Evolutionary conservation across 2,113 vertebrate genomes (phyloP), one percentile per base, ranked within the genome.

Genomic region (Danionella cerebrum): DNA sequence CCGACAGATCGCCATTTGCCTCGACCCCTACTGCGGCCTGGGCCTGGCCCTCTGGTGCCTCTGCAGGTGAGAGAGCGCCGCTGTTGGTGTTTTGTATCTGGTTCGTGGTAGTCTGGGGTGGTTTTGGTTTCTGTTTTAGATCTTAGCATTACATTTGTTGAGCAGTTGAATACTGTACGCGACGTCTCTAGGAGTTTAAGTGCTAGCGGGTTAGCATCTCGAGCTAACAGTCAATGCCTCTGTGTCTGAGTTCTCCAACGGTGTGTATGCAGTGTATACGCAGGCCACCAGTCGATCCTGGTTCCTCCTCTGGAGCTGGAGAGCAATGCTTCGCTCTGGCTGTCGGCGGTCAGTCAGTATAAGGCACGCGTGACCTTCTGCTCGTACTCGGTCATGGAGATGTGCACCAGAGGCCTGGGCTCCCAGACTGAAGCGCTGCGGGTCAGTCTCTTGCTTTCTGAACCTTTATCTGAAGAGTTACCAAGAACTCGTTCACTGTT

Each of bases 371-470:
- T 97, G 72, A 95, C 94, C 0, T 98, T 98, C 89, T 98, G 96
- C 77, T 98, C 96, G 0, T 98, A 98, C 73, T 97, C 94, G 0
- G 96, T 98, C 70, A 98, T 98, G 96, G 96, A 98, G 84, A 95
- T 96, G 89, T 98, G 96, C 79, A 96, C 96, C 80, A 93, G 92
- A 70, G 95, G 94, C 14, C 87, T 98, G 42, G 94, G 94, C 0
- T 81, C 91, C 0, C 96, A 97, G 83, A 96, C 94, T 0, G 90
- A 93, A 14, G 73, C 78, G 4, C 89, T 98, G 4, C 84, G 92
- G 87, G 96, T 98, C 50, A 89, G 92, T 78, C 5, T 18, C 12
- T n/a, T 11, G 38, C 19, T 25, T n/a, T 10, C 41, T 18, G 35
- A n/a, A 38, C 8, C 16, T 8, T 16, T 14, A 22, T 6, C 16